Evolutionary conservation across 2,113 vertebrate genomes (phyloP), one percentile per base, ranked within the genome.

Genomic region (Ophiodon elongatus): DNA sequence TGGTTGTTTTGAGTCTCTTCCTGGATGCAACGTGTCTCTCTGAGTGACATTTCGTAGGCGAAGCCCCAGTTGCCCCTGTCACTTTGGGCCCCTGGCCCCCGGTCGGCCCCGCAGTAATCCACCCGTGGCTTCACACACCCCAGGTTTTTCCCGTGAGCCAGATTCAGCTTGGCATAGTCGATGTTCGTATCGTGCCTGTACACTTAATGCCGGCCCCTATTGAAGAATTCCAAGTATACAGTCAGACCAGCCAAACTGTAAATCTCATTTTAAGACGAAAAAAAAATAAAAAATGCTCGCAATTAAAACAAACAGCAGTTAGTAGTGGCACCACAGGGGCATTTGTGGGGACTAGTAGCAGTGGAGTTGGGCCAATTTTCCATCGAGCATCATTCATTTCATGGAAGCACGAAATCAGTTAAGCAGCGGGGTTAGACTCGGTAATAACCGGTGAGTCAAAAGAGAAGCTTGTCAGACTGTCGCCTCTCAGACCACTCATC

Each of bases 361-460:
- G 52, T 65, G 75, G 70, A 75, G 47, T 54, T 1, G 0, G 52
- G 63, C 70, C 63, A 79, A 39, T 43, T 88, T 81, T 81, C 65
- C 77, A 70, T n/a, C 41, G 29, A 73, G 68, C 78, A 62, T 86
- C 52, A 54, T 59, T 87, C 76, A 76, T 70, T 68, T 88, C 54
- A 39, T 43, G 82, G 45, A 57, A 67, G 73, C 39, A 63, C 3
- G 5, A 80, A 75, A 79, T 85, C 41, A 69, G 76, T 76, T 47
- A 74, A 57, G 60, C 43, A 15, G 33, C 1, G 7, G 6, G 67
- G 67, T 81, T 79, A 80, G 64, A 83, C 74, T 63, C 31, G 0
- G 59, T 71, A 83, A 77, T 62, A 73, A 47, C 35, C 74, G 19
- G 23, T 89, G 89, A 92, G 85, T 94, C 88, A 88, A 80, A n/a